Evolutionary conservation across 2,888 invertebrate species (phyloP), one percentile per base, ranked within the genome.

Genomic region (Spisula solida): DNA sequence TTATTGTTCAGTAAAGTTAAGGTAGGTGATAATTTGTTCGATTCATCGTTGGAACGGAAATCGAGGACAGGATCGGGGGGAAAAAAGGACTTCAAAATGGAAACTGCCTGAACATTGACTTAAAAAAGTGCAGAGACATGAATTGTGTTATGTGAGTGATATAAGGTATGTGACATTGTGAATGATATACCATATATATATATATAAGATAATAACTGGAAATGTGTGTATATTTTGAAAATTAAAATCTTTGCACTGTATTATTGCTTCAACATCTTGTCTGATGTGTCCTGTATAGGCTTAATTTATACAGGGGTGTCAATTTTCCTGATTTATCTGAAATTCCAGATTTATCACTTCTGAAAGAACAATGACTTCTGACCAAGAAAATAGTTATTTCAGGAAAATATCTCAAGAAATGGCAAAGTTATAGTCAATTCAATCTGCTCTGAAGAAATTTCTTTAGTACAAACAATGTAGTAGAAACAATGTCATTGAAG

Each of bases 221-320:
- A 75, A 75, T 75, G 29, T 75, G 75, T 75, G 75, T 75, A 75
- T 75, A 75, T 75, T 75, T 75, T 75, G 75, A 41, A 5, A 16
- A 75, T 34, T 75, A 34, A 75, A 75, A 75, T 75, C 75, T 75
- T 75, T 75, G 75, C 31, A 75, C 75, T 75, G 75, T 75, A 75
- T 75, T 16, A 75, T 41, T 31, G 75, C 75, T 75, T 75, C 75
- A 16, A 75, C 12, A 75, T 34, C 34, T 75, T 75, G 18, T 75
- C 29, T 75, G 75, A 75, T 16, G 25, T 75, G 14, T 16, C 25
- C 25, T 66, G 60, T 25, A 12, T 66, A 25, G 51, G 51, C 12
- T 51, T 16, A 5, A 41, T 41, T 5, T 41, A 41, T 41, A 41
- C 8, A 2, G 41, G 41, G 41, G 41, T 41, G 2, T 2, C 41